These are phyloP conservation scores for Drosophila falleni DNA, from an alignment of 2,888 invertebrate species.

Conservation along the genomic window DNA sequence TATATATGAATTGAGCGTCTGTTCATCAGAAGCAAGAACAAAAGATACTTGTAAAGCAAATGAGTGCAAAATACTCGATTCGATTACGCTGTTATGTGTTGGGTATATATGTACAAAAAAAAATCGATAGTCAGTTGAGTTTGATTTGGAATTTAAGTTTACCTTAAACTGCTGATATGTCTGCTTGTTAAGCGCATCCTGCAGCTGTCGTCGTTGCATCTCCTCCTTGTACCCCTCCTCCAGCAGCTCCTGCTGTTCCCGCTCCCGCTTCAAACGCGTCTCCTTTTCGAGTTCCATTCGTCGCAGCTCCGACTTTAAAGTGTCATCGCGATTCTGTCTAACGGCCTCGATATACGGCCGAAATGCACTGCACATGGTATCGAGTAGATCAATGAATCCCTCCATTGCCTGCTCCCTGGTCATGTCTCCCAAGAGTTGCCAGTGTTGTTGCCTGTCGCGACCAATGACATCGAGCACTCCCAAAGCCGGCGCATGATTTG, in stretches of 20 bases:
- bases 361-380: conserved; percentile 95
- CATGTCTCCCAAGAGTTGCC: conserved; percentile 96
- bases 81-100: no score
- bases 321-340: conserved; percentile 93
- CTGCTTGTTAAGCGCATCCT: conserved; percentile 98
- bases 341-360: conserved; percentile 96
- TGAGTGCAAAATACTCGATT: no score
- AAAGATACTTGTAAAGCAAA: no score
- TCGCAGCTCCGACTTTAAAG: conserved; percentile 87
- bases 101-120: no score
- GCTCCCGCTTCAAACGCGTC: conserved; percentile 71
- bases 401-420: conserved; percentile 95
- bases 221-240: conserved; percentile 84
- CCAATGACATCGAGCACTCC: conserved; percentile 98
- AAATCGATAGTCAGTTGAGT: conserved; percentile 5
- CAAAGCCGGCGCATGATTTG: conserved; percentile 91
- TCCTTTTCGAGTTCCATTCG: conserved; percentile 81
- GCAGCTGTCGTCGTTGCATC: conserved; percentile 90
- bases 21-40: no score
- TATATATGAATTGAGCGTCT: no score
- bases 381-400: conserved; percentile 95
- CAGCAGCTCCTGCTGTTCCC: conserved; percentile 76
- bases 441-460: conserved; percentile 95
- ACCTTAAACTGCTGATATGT: conserved; percentile 94
- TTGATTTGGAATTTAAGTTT: not conserved